Base-by-base conservation (phyloP, 2,888 invertebrate species). In the Endomychus coccineus region DNA sequence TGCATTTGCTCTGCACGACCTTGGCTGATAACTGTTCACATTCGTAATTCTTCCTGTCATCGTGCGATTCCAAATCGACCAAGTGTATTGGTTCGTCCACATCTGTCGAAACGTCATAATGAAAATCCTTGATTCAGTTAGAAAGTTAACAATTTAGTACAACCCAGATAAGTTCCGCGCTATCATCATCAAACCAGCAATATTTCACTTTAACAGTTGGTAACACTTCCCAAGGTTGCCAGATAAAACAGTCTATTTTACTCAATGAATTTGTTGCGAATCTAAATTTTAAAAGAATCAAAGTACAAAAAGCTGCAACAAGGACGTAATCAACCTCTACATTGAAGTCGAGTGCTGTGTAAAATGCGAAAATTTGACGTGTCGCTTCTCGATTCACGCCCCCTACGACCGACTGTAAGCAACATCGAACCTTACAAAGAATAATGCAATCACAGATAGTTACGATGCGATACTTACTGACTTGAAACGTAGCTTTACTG, bases 401-500 rank as follows among this genome's bases (percentile, higher is more conserved):
- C 5, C 5, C 19, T 7, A 22, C 24, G 11, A n/a, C 24, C 4
- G 2, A 4, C 4, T 23, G n/a, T 23, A 4, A 12, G 24, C 6
- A 9, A 9, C 11, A 16, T n/a, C 24, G 33, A 11, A 27, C 11
- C 2, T 3, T 27, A 27, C 9, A 27, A 3, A 11, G 11, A 16
- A 13, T 4, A 16, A 14, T 15, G 14, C 11, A 12, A 6, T 5
- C 4, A 12, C 16, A 15, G 16, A 13, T 16, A 16, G 15, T n/a
- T 9, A 16, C 10, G 12, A 29, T 2, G 11, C 16, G 10, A 16
- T 45, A 51, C 58, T 55, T 45, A 58, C 59, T 51, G 40, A 59
- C 55, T 44, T 57, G 58, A 23, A 58, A 42, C 9, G 56, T 54
- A 11, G 58, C 58, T 32, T 52, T 55, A 19, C 50, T 51, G 15